These are phyloP conservation scores for Anguilla pacifica DNA, from an alignment of 2,797 vertebrate species.

Conservation along the genomic window DNA sequence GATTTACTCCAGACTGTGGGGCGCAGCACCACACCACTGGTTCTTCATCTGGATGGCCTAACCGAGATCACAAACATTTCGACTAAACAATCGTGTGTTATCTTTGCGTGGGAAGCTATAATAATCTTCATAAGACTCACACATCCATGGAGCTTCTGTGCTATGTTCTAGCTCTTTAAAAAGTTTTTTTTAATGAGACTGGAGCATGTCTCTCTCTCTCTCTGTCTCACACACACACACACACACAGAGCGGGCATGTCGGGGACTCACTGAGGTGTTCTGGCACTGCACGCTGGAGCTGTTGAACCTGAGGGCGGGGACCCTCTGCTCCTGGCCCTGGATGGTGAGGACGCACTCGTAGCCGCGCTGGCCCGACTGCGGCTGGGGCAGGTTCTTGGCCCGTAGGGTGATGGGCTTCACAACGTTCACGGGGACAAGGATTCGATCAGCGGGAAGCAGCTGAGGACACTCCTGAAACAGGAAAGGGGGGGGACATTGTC, in stretches of 20 bases:
- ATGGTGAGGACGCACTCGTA: constrained; percentile 94
- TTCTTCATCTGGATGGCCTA: neutral
- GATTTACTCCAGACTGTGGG: neutral
- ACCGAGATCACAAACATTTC: neutral
- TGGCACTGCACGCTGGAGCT: constrained; percentile 98
- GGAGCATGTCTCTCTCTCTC: neutral
- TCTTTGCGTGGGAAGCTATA: no score
- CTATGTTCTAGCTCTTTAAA: neutral
- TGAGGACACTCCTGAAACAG: constrained; percentile 89
- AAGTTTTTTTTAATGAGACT: neutral
- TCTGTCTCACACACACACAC: constrained; percentile 20
- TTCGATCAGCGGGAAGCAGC: constrained; percentile 85
- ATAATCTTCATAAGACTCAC: no score
- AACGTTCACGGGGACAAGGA: constrained; percentile 92
- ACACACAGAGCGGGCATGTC: constrained; percentile 30
- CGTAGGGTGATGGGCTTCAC: constrained; percentile 93
- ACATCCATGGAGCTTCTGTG: neutral
- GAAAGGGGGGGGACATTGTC: constrained; percentile 23
- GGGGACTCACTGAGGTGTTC: constrained; percentile 90
- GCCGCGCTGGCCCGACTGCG: constrained; percentile 91
- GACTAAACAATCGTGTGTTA: neutral
- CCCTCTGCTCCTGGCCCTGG: constrained; percentile 88
- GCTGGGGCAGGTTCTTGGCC: constrained; percentile 95
- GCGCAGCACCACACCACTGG: neutral
- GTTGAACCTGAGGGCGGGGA: constrained; percentile 94